Conservation (phyloP, 2,113 vertebrate species). For the Istiophorus platypterus region DNA sequence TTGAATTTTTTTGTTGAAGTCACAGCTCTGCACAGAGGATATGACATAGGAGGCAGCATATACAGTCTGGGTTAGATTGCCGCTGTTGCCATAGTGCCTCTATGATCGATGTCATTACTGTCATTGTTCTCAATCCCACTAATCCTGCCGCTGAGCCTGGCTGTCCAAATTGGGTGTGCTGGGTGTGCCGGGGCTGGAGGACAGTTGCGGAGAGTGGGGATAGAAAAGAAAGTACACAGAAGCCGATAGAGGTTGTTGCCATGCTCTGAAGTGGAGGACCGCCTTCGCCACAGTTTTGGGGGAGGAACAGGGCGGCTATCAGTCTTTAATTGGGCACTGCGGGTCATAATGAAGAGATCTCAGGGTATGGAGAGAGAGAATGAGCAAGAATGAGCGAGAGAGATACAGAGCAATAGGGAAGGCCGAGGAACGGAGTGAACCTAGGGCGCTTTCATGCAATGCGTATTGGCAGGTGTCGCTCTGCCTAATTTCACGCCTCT, state of each 20-base stretch:
- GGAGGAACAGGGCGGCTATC: conserved; percentile 61
- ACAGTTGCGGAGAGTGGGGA: conserved; percentile 26
- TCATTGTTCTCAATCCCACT: conserved; percentile 65
- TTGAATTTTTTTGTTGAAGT: conserved; percentile 36
- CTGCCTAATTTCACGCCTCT: conserved; percentile 81
- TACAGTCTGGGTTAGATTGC: conserved; percentile 13
- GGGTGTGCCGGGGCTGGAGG: conserved; percentile 26
- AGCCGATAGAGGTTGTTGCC: conserved; percentile 63
- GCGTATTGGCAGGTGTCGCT: conserved; percentile 81
- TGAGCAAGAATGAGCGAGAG: conserved; percentile 10
- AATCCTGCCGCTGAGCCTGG: conserved; percentile 52
- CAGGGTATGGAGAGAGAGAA: conserved; percentile 53
- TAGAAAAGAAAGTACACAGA: conserved; percentile 13
- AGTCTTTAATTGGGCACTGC: conserved; percentile 78
- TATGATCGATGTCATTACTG: conserved; percentile 60
- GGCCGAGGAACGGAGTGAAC: conserved; percentile 50
- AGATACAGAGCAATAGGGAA: conserved; percentile 35
- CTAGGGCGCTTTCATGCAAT: conserved; percentile 63
- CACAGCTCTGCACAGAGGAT: conserved; percentile 4
- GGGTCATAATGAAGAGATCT: conserved; percentile 72
- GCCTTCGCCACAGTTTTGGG: conserved; percentile 28
- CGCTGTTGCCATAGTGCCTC: conserved; percentile 45
- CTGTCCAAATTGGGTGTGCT: conserved; percentile 55
- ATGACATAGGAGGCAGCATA: conserved; percentile 20
- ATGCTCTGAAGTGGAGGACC: conserved; percentile 54